A percentile compares a stretch with the other conserved stretches of the same genome.
Conservation (phyloP, 2,113 vertebrate genomes). For the Albula goreensis region DNA sequence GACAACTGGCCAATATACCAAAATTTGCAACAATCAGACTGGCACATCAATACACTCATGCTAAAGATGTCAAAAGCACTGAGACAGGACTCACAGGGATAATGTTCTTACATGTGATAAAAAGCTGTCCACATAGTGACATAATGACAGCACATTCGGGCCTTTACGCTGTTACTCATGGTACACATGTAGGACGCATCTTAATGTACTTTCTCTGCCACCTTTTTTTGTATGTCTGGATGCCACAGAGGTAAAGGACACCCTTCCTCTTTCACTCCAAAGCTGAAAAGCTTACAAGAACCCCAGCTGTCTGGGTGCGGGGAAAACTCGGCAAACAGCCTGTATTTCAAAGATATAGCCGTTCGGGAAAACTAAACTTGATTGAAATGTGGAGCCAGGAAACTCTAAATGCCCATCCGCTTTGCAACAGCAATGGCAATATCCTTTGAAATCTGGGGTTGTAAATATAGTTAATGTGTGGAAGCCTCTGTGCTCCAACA, state of each 20-base stretch:
- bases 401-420: constrained; percentile 50
- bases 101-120: constrained; percentile 34
- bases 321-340: background rate
- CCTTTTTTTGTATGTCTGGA: constrained; percentile 44
- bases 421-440: constrained; percentile 65
- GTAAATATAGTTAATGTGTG: constrained; percentile 74
- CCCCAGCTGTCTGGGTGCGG: background rate
- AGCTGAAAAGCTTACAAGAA: background rate
- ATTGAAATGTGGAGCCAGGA: constrained; percentile 59
- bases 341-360: background rate
- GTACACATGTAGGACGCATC: constrained; percentile 20
- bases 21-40: background rate
- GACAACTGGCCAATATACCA: background rate
- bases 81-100: background rate
- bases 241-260: background rate
- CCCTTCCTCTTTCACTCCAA: background rate
- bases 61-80: background rate
- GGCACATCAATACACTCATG: constrained; percentile 6
- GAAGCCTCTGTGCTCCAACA: constrained; percentile 56
- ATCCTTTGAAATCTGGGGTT: constrained; percentile 61
- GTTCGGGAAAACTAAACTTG: constrained; percentile 29
- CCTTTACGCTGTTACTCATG: constrained; percentile 35
- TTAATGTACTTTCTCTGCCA: constrained; percentile 33
- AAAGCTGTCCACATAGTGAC: constrained; percentile 33
- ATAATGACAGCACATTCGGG: constrained; percentile 30